These are phyloP conservation scores for Lycopodina hypogea DNA, from an alignment of 37 sponge, comb jelly and placozoan species.

Conservation along the genomic window DNA sequence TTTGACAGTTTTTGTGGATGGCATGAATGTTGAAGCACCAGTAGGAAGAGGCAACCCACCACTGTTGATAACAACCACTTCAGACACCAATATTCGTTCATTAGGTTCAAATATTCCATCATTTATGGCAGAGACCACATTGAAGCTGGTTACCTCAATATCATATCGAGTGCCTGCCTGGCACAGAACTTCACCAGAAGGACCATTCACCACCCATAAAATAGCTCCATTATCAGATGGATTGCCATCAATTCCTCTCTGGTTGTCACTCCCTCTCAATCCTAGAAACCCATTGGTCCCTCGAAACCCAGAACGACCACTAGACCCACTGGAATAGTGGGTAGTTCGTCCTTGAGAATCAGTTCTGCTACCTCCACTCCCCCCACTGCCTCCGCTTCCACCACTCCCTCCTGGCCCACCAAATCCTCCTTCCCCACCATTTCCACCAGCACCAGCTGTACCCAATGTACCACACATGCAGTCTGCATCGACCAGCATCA, in stretches of 20 bases:
- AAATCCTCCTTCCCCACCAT: constrained; percentile 52
- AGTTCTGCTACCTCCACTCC: constrained; percentile 28
- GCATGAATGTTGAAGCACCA: constrained; percentile 49
- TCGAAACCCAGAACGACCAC: constrained; percentile 24
- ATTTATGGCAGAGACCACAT: constrained; percentile 61
- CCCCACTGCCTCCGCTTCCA: constrained; percentile 53
- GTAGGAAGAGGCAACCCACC: constrained; percentile 69
- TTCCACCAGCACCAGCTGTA: constrained; percentile 42
- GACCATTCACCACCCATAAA: constrained; percentile 46
- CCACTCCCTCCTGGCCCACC: constrained; percentile 61
- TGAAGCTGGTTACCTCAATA: constrained; percentile 41
- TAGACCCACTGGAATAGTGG: constrained; percentile 22
- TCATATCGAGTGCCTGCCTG: constrained; percentile 67
- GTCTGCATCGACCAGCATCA: constrained; percentile 68
- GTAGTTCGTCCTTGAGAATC: constrained; percentile 36
- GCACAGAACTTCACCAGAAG: constrained; percentile 43
- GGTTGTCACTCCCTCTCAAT: constrained; percentile 35
- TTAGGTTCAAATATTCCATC: constrained; percentile 87
- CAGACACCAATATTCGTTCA: constrained; percentile 63
- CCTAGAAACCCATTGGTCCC: constrained; percentile 40
- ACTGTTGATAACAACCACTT: constrained; percentile 41
- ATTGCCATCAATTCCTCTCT: constrained; percentile 37
- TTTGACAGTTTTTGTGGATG: constrained; percentile 56
- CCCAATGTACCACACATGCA: constrained; percentile 51
- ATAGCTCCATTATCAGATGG: constrained; percentile 54